phyloP scores from a whole-genome alignment of 2,797 vertebrate species.

The Odontamblyopus rebecca region DNA sequence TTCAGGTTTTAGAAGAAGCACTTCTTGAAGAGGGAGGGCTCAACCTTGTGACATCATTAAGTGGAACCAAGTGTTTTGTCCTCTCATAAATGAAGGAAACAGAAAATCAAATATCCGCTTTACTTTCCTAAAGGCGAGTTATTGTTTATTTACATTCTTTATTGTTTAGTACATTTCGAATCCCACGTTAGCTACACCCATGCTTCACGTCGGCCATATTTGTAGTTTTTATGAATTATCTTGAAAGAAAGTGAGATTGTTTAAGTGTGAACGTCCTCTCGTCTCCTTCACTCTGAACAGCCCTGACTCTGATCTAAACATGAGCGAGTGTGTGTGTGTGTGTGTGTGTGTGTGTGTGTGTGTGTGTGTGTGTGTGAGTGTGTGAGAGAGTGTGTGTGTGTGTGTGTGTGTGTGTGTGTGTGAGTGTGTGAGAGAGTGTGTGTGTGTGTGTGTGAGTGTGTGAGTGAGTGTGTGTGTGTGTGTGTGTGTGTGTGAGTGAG shows the following conservation, averaged over 20 bases:
- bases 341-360: background rate
- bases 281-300: slow-evolving; percentile 8
- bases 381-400: background rate
- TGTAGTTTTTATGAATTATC: background rate
- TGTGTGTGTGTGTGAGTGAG: too few relatives aligned
- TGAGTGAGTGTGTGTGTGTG: too few relatives aligned
- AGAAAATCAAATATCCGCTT: too few relatives aligned
- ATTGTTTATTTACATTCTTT: background rate
- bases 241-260: background rate
- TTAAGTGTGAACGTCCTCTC: background rate
- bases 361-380: background rate
- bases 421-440: too few relatives aligned
- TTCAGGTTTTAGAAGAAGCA: too few relatives aligned
- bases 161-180: background rate
- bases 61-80: too few relatives aligned
- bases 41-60: too few relatives aligned
- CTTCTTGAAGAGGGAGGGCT: too few relatives aligned
- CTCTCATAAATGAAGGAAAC: too few relatives aligned
- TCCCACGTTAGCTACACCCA: background rate
- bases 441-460: too few relatives aligned
- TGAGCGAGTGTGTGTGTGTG: slow-evolving; percentile 3
- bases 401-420: background rate
- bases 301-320: slow-evolving; percentile 28
- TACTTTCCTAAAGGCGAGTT: background rate
- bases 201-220: background rate